Evolutionary conservation across 2,113 vertebrate species (phyloP).

Genomic region (Nematolebias whitei): DNA sequence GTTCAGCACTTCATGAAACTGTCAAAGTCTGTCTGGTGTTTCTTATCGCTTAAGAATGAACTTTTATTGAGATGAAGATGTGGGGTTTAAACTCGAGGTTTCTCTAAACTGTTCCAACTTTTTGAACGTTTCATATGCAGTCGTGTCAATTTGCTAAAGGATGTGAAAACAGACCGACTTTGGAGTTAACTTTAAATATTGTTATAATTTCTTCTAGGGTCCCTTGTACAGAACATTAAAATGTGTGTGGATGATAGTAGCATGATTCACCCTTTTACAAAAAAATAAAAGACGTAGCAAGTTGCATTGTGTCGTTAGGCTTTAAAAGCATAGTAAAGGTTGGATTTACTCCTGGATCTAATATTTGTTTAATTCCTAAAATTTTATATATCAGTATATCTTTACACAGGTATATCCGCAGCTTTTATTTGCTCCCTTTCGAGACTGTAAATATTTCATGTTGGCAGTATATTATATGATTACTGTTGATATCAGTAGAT

Average conservation of each 20-base stretch:
- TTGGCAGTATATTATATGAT: conserved; percentile 82
- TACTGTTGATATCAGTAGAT: conserved; percentile 81
- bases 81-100: conserved; percentile 49
- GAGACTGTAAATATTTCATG: conserved; percentile 96
- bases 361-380: conserved; percentile 80
- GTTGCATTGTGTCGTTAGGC: conserved; percentile 75
- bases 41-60: conserved; percentile 80
- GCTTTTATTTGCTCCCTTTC: conserved; percentile 81
- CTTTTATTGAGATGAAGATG: conserved; percentile 52
- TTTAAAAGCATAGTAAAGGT: conserved; percentile 70
- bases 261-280: conserved; percentile 77
- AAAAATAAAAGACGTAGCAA: conserved; percentile 66
- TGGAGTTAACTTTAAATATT: conserved; percentile 58
- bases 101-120: conserved; percentile 46
- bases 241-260: conserved; percentile 76
- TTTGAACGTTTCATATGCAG: conserved; percentile 61
- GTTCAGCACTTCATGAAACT: conserved; percentile 87
- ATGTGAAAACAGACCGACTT: conserved; percentile 64
- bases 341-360: conserved; percentile 75
- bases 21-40: conserved; percentile 88
- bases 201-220: conserved; percentile 63
- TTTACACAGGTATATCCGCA: conserved; percentile 80
- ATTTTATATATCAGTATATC: conserved; percentile 81
- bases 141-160: conserved; percentile 46
- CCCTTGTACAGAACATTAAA: conserved; percentile 86